Percentiles rank a stretch among this genome's conserved stretches.
Conservation (phyloP, 1,140 invertebrate species). For the Euwallacea fornicatus region DNA sequence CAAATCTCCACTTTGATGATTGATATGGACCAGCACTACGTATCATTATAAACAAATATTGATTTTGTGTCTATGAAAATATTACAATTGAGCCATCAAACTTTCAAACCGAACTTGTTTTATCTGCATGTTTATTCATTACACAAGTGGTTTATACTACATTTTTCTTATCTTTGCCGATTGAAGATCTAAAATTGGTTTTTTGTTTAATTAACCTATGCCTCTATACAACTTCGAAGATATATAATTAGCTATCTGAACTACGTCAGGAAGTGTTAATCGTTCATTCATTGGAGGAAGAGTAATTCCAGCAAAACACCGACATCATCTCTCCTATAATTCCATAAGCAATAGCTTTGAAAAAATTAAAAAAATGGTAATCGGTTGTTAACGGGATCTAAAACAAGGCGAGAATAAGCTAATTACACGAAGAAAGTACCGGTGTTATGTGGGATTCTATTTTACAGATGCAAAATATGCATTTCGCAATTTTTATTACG, state of each 20-base stretch:
- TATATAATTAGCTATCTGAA: not conserved
- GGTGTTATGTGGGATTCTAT: not conserved
- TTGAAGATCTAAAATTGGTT: not conserved
- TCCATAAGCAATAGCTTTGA: too few species aligned
- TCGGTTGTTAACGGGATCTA: not conserved
- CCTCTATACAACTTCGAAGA: not conserved
- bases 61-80: too few species aligned
- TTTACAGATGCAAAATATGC: not conserved
- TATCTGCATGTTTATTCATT: too few species aligned
- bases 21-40: too few species aligned
- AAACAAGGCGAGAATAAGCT: not conserved
- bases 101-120: too few species aligned
- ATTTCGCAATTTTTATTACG: not conserved
- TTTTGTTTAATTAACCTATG: not conserved
- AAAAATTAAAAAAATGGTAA: too few species aligned
- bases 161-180: too few species aligned
- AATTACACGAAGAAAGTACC: not conserved
- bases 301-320: not conserved
- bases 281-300: not conserved
- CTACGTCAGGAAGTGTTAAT: constrained; percentile 1
- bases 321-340: too few species aligned
- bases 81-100: too few species aligned
- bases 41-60: too few species aligned
- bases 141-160: too few species aligned
- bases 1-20: too few species aligned